Evolutionary conservation across 2,888 invertebrate genomes (phyloP), one percentile per base, ranked within the genome.

Genomic region (Ophion costatus): DNA sequence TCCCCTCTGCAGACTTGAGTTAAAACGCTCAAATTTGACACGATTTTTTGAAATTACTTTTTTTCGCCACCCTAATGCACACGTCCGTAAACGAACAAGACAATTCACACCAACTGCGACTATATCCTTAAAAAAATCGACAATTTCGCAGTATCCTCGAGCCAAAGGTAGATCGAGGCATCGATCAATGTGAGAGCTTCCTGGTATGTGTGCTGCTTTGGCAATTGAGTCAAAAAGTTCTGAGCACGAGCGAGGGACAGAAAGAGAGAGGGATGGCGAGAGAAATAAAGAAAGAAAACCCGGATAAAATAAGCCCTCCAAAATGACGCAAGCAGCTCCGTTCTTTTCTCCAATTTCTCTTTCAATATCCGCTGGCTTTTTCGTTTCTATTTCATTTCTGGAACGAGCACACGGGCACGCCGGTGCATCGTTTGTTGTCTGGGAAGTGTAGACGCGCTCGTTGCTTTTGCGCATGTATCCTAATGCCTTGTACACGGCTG

Each of bases 281-380:
- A 45, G 29, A 67, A 42, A 38, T n/a, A 17, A 24, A 59, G 17
- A 59, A 38, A 20, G 59, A 22, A 29, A 61, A 57, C 22, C 61
- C 14, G 61, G 82, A 82, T 67, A 67, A 79, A 81, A 84, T 74
- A 79, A 79, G 42, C 61, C 51, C 66, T 67, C 29, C 69, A 42
- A 20, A 51, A 59, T 57, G n/a, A 42, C 51, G 56, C 63, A 63
- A 73, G 29, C 78, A 42, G 67, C 63, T 74, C 76, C 63, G 66
- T 82, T 85, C 83, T 83, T 75, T 83, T 59, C 71, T 78, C 77
- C 85, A 80, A 85, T 85, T 82, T 85, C 85, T 80, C 63, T 76
- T 80, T 79, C 82, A 80, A 82, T 82, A 82, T 80, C 71, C 66
- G 22, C 20, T 14, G 67, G 38, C 42, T 33, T 73, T 66, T 66